These are phyloP conservation scores for Actinernus sp. DNA, from an alignment of 92 coral and sea anemone genomes.

Conservation along the genomic window DNA sequence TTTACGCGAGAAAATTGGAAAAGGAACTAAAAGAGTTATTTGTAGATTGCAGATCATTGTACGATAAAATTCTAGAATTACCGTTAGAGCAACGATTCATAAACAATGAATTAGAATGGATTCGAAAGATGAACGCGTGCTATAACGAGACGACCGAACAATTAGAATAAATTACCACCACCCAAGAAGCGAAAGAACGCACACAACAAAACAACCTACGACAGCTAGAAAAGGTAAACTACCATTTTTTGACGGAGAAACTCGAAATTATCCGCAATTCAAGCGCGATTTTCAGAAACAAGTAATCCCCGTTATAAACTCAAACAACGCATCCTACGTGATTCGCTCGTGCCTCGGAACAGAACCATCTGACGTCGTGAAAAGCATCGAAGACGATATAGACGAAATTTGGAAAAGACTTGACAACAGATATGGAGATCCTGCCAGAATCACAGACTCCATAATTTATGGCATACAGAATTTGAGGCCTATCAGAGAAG, in stretches of 20 bases:
- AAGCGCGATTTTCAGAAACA: slow-evolving; percentile 48
- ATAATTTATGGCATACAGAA: slow-evolving; percentile 39
- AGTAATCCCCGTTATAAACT: slow-evolving; percentile 53
- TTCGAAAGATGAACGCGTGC: slow-evolving; percentile 26
- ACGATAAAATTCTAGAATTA: slow-evolving; percentile 22
- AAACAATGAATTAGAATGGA: slow-evolving; percentile 18
- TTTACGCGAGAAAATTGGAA: slow-evolving; percentile 3
- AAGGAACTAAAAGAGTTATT: slow-evolving; percentile 16
- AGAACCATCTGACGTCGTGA: slow-evolving; percentile 34
- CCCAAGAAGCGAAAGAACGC: slow-evolving; percentile 7
- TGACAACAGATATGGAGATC: slow-evolving; percentile 63
- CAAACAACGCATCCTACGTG: slow-evolving; percentile 54
- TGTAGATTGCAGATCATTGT: slow-evolving; percentile 4
- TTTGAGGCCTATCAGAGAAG: slow-evolving; percentile 28
- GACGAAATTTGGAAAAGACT: slow-evolving; percentile 53
- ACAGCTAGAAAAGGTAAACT: slow-evolving; percentile 20
- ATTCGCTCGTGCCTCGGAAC: slow-evolving; percentile 60
- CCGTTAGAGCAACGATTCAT: background rate
- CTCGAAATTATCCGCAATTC: slow-evolving; percentile 58
- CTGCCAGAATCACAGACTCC: slow-evolving; percentile 55
- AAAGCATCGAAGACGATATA: slow-evolving; percentile 53
- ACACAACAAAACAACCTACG: slow-evolving; percentile 16
- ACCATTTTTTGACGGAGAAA: slow-evolving; percentile 34
- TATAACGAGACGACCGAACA: slow-evolving; percentile 13
- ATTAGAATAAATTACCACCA: slow-evolving; percentile 32